Evolutionary conservation across 2,888 invertebrate genomes (phyloP).

Genomic region (Amphipoea lucens): DNA sequence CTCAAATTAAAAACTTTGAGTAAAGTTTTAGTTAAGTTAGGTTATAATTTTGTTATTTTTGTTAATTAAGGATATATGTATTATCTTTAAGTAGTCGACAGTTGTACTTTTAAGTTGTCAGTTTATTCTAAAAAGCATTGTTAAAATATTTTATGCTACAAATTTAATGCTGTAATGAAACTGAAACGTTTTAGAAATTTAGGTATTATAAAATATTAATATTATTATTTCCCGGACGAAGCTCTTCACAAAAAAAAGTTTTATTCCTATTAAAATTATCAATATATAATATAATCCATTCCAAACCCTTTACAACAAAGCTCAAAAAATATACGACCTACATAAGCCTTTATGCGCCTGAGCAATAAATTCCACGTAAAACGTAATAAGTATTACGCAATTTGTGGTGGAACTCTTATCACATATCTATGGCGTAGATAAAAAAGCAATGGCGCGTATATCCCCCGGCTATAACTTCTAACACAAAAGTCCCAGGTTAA

Average conservation of each 20-base stretch:
- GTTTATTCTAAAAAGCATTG: not conserved
- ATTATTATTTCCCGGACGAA: too few species aligned
- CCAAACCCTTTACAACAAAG: not conserved
- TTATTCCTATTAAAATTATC: not conserved
- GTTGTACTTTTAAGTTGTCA: not conserved
- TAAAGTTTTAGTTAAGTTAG: too few species aligned
- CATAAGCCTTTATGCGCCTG: not conserved
- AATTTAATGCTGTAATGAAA: accelerated
- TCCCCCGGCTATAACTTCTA: slow-evolving; percentile 10
- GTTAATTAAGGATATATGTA: too few species aligned
- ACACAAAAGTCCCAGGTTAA: not conserved
- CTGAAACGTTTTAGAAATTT: not conserved
- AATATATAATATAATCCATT: not conserved
- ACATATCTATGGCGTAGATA: not conserved
- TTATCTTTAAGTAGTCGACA: too few species aligned
- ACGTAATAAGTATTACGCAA: not conserved
- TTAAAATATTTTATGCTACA: not conserved
- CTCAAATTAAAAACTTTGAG: too few species aligned
- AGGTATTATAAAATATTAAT: not conserved
- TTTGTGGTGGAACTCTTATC: slow-evolving; percentile 13
- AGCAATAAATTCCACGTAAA: slow-evolving; percentile 16
- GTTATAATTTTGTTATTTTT: too few species aligned
- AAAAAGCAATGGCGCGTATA: slow-evolving; percentile 26
- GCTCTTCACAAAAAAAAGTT: not conserved
- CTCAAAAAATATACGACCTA: slow-evolving; percentile 1